Percentiles rank a stretch among this genome's conserved stretches.
Conservation (phyloP, 1,140 invertebrate species). For the Solenopsis invicta region DNA sequence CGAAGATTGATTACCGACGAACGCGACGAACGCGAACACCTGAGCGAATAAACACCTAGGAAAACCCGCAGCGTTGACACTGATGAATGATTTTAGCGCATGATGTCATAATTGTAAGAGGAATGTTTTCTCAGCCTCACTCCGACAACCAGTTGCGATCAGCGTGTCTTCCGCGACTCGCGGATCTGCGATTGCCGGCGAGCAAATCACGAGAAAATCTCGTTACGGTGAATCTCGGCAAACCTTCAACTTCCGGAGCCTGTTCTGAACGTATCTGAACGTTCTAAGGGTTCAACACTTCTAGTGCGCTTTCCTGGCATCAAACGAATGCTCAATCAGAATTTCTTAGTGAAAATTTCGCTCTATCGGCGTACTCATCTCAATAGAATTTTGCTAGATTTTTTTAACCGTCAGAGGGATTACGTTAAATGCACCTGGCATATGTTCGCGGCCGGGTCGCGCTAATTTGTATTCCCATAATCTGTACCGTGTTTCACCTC, state of each 20-base stretch:
- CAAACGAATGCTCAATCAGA: slow-evolving; percentile 17
- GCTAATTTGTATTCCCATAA: slow-evolving; percentile 68
- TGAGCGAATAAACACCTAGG: slow-evolving; percentile 15
- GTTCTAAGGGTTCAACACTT: neutral
- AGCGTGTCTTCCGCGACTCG: slow-evolving; percentile 40
- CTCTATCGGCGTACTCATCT: neutral
- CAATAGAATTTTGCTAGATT: slow-evolving; percentile 2
- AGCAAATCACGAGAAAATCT: slow-evolving; percentile 25
- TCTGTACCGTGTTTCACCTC: slow-evolving; percentile 56
- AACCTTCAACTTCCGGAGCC: slow-evolving; percentile 17
- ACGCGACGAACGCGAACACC: slow-evolving; percentile 15
- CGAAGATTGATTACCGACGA: slow-evolving; percentile 58
- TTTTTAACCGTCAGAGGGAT: neutral
- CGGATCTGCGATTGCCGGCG: neutral
- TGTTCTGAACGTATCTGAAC: neutral
- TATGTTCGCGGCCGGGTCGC: slow-evolving; percentile 13
- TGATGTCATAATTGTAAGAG: slow-evolving; percentile 58
- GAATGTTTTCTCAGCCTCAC: slow-evolving; percentile 9
- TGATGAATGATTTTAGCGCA: slow-evolving; percentile 60
- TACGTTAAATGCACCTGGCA: slow-evolving; percentile 3
- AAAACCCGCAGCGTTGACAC: slow-evolving; percentile 48
- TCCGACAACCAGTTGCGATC: slow-evolving; percentile 30
- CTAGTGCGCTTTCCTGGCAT: neutral
- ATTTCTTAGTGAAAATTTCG: neutral
- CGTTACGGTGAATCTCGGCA: neutral